Conservation (phyloP, 2,113 vertebrate species). For the Pogonocichla stellata region DNA sequence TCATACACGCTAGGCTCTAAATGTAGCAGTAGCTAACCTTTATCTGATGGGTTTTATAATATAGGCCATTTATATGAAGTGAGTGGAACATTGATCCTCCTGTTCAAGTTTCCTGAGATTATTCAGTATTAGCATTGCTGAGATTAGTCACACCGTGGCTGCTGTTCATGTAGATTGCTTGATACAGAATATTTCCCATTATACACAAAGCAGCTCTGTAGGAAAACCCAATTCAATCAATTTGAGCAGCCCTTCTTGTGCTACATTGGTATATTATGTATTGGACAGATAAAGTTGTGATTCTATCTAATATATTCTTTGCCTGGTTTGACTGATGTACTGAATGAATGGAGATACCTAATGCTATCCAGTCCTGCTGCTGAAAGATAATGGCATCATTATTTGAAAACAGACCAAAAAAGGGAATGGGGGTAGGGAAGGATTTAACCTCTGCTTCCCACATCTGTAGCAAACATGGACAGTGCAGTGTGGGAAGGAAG, state of each 20-base stretch:
- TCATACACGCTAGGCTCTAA: neutral
- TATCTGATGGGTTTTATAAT: neutral
- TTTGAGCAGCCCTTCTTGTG: constrained; percentile 37
- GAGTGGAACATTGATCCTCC: constrained; percentile 34
- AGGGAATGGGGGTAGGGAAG: neutral
- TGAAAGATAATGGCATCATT: constrained; percentile 31
- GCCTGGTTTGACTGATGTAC: constrained; percentile 33
- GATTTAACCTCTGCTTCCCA: neutral
- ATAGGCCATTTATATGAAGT: neutral
- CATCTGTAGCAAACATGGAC: neutral
- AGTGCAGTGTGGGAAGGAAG: neutral
- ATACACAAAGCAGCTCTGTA: constrained; percentile 13
- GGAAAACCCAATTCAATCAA: constrained; percentile 59
- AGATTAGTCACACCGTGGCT: constrained; percentile 31
- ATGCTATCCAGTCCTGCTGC: neutral
- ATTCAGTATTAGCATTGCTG: constrained; percentile 8
- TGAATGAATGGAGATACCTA: constrained; percentile 18
- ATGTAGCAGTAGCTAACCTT: neutral
- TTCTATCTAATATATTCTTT: constrained; percentile 56
- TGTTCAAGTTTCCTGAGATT: constrained; percentile 30
- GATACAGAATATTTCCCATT: constrained; percentile 27
- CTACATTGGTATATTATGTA: constrained; percentile 11
- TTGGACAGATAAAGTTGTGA: constrained; percentile 50
- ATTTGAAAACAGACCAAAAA: neutral
- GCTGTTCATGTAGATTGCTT: constrained; percentile 19